These are phyloP conservation scores for Liasis olivaceus DNA, from an alignment of 2,797 vertebrate species.

Conservation along the genomic window DNA sequence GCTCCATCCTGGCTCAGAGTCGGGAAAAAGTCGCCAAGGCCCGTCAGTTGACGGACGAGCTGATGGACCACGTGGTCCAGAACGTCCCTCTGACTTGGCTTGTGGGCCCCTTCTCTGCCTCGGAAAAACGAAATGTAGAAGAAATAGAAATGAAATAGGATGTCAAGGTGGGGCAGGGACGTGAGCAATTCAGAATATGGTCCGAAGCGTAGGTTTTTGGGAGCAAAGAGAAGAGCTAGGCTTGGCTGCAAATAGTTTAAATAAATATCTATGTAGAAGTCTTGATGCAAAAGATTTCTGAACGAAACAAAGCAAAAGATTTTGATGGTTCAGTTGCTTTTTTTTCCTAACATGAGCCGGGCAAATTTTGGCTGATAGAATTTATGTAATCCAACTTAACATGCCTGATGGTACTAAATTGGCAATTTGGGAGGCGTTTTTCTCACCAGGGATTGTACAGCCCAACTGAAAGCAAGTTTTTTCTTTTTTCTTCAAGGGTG, in stretches of 20 bases:
- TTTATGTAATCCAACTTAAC: not conserved
- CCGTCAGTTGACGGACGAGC: constrained; percentile 81
- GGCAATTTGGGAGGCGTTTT: not conserved
- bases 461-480: not conserved
- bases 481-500: not conserved
- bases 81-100: constrained; percentile 89
- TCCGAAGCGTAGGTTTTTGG: not conserved
- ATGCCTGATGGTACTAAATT: not conserved
- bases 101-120: constrained; percentile 88
- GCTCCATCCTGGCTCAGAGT: constrained; percentile 78
- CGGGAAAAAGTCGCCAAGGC: constrained; percentile 71
- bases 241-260: not conserved
- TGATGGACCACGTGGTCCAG: constrained; percentile 83
- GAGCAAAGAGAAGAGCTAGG: not conserved
- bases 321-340: not conserved
- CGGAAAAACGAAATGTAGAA: not conserved
- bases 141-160: constrained; percentile 41
- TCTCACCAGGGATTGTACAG: not conserved
- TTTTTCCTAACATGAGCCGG: not conserved
- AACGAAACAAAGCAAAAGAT: not conserved
- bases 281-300: not conserved
- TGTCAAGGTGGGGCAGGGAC: not conserved
- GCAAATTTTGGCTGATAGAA: not conserved
- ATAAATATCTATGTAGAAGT: not conserved
- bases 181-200: not conserved